These are phyloP conservation scores for Percopsis transmontana DNA, from an alignment of 2,113 vertebrate species.

Conservation along the genomic window DNA sequence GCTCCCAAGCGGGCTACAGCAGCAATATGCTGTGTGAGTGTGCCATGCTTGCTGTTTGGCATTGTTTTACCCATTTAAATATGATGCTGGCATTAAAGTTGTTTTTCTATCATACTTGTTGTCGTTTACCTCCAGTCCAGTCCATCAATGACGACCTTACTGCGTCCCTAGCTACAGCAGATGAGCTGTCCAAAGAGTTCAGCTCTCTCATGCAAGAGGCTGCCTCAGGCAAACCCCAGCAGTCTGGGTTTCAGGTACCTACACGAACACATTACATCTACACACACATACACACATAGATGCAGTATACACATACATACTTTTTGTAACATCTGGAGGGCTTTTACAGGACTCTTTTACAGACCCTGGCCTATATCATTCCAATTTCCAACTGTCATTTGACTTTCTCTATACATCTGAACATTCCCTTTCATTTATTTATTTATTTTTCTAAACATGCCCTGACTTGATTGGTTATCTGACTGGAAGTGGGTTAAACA, in stretches of 20 bases:
- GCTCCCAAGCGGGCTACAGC: conserved; percentile 48
- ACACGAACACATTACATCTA: background rate
- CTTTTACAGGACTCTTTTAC: background rate
- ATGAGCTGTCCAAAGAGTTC: conserved; percentile 79
- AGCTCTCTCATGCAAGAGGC: conserved; percentile 69
- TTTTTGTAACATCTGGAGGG: background rate
- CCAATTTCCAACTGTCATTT: no score
- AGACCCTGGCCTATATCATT: no score
- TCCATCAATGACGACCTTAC: conserved; percentile 75
- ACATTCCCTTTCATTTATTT: no score
- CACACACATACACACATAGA: background rate
- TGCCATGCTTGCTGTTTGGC: background rate
- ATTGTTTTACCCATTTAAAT: background rate
- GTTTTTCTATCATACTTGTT: conserved; percentile 4
- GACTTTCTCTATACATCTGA: no score
- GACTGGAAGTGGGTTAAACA: no score
- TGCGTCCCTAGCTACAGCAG: conserved; percentile 76
- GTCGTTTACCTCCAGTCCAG: conserved; percentile 66
- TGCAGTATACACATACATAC: background rate
- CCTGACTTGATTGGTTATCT: no score
- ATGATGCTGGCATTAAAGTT: background rate
- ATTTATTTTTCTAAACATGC: no score
- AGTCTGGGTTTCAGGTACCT: conserved; percentile 48
- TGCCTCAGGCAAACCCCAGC: conserved; percentile 25
- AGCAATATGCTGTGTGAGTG: conserved; percentile 75